Conservation (phyloP, 1,140 invertebrate species). For the Trypoxylus dichotomus region DNA sequence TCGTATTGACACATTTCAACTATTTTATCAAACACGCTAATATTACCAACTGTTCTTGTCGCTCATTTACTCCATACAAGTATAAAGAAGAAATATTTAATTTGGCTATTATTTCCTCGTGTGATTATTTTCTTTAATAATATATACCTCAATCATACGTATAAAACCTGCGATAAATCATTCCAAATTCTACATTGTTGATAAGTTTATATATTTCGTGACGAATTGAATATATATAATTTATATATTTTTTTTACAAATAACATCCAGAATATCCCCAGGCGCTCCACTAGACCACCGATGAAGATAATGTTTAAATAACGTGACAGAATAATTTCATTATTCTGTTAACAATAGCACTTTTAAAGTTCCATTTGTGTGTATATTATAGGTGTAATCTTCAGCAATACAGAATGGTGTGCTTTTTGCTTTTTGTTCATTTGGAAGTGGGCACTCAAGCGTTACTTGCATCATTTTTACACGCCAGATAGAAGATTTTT, state of each 20-base stretch:
- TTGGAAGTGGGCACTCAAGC: too few species aligned
- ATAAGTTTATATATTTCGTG: background rate
- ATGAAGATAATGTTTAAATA: conserved; percentile 3
- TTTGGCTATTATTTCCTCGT: too few species aligned
- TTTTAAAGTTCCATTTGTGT: background rate
- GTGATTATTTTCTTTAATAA: too few species aligned
- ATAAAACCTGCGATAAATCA: background rate
- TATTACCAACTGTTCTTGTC: too few species aligned
- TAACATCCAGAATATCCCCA: background rate
- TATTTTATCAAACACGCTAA: too few species aligned
- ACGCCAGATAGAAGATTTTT: too few species aligned
- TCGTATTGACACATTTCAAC: too few species aligned
- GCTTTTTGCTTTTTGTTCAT: too few species aligned
- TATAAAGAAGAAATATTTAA: too few species aligned
- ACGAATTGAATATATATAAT: background rate
- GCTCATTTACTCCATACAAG: too few species aligned
- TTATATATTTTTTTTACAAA: background rate
- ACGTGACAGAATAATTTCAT: background rate
- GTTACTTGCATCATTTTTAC: too few species aligned
- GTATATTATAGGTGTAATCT: background rate
- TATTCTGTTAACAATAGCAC: background rate
- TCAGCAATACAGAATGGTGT: background rate
- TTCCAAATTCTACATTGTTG: background rate
- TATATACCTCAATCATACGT: too few species aligned
- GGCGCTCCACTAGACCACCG: background rate